Evolutionary conservation across 2,888 invertebrate genomes (phyloP).

Genomic region (Notodonta ziczac): DNA sequence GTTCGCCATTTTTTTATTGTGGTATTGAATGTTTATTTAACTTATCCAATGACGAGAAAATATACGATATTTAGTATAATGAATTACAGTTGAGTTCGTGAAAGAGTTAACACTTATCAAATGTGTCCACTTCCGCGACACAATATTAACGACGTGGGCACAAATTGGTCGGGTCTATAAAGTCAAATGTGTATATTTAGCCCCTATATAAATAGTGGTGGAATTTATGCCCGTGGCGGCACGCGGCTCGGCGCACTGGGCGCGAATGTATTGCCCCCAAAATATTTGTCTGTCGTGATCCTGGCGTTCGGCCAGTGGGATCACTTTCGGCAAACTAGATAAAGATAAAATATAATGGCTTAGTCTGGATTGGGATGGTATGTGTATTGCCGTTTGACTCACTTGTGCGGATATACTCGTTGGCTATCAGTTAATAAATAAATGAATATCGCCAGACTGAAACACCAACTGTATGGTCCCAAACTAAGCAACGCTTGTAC

Average conservation of each 20-base stretch:
- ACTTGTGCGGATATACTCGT: slow-evolving; percentile 45
- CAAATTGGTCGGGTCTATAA: slow-evolving; percentile 59
- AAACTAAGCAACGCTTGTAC: too few species aligned
- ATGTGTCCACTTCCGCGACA: slow-evolving; percentile 56
- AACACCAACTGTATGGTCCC: too few species aligned
- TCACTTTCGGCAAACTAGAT: slow-evolving; percentile 76
- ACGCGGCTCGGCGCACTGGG: slow-evolving; percentile 54
- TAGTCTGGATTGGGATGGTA: slow-evolving; percentile 57
- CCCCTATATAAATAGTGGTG: slow-evolving; percentile 66
- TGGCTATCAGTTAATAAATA: slow-evolving; percentile 3
- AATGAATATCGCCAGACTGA: too few species aligned
- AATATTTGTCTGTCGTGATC: slow-evolving; percentile 79
- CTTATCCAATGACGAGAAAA: too few species aligned
- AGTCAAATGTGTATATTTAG: slow-evolving; percentile 73
- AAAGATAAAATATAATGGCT: slow-evolving; percentile 62
- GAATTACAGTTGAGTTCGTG: not conserved
- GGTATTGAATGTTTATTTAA: too few species aligned
- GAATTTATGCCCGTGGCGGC: slow-evolving; percentile 64
- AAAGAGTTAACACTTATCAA: slow-evolving; percentile 28
- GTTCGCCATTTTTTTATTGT: too few species aligned
- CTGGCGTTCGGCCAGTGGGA: slow-evolving; percentile 76
- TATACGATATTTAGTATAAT: too few species aligned
- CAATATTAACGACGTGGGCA: slow-evolving; percentile 44
- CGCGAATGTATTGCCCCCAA: slow-evolving; percentile 74
- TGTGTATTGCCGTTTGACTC: slow-evolving; percentile 50